These are phyloP conservation scores for Alsophila aescularia DNA, from an alignment of 2,888 invertebrate genomes.

Conservation along the genomic window DNA sequence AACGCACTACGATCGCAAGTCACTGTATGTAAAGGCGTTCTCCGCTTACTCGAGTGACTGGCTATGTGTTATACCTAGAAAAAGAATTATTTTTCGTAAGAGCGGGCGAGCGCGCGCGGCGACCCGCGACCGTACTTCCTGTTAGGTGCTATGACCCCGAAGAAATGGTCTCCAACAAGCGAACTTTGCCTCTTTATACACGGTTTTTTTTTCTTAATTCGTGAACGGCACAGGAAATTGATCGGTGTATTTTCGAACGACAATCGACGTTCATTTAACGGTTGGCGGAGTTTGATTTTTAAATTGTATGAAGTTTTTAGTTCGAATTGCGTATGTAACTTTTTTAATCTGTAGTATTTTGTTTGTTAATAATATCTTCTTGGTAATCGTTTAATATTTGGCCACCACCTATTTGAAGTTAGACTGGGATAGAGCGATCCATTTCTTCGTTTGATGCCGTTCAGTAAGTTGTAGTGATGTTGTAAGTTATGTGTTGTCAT, in stretches of 20 bases:
- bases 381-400: too few relatives aligned
- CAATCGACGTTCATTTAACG: slow-evolving; percentile 71
- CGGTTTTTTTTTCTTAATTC: slow-evolving; percentile 63
- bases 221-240: slow-evolving; percentile 77
- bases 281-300: slow-evolving; percentile 54
- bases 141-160: slow-evolving; percentile 83
- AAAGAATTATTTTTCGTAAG: slow-evolving; percentile 79
- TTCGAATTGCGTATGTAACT: slow-evolving; percentile 12
- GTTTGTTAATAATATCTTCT: too few relatives aligned
- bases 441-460: too few relatives aligned
- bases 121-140: slow-evolving; percentile 81
- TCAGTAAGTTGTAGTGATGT: too few relatives aligned
- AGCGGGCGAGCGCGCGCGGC: slow-evolving; percentile 69
- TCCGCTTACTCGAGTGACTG: slow-evolving; percentile 63
- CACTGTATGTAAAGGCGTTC: background rate
- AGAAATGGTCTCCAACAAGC: slow-evolving; percentile 72
- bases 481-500: too few relatives aligned
- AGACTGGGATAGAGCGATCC: too few relatives aligned
- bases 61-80: slow-evolving; percentile 65
- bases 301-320: slow-evolving; percentile 29
- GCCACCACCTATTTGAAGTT: too few relatives aligned
- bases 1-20: too few relatives aligned
- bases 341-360: background rate
- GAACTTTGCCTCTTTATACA: slow-evolving; percentile 66
- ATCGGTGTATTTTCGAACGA: slow-evolving; percentile 59